Evolutionary conservation across 2,113 vertebrate species (phyloP).

Genomic region (Corapipo altera): DNA sequence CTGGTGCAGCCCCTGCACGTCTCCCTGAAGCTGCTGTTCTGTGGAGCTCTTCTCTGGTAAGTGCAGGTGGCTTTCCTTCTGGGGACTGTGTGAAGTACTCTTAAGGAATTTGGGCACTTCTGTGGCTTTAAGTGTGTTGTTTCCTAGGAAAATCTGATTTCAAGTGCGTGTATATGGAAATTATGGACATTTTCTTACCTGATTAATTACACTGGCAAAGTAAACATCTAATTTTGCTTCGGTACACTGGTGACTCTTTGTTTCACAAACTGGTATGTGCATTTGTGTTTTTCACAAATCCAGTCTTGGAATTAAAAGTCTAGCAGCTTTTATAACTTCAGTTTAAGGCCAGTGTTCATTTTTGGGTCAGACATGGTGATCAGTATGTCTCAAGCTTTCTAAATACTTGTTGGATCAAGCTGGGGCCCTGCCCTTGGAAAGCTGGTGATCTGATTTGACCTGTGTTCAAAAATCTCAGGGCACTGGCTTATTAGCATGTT

Average conservation of each 20-base stretch:
- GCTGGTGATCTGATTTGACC: constrained; percentile 33
- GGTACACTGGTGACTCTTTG: neutral
- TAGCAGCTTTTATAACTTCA: neutral
- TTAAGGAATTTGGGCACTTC: neutral
- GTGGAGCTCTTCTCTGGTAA: neutral
- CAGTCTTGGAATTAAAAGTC: neutral
- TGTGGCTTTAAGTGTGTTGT: neutral
- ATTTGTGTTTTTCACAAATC: neutral
- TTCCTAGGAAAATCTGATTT: neutral
- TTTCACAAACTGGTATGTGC: neutral
- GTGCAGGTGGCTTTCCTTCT: neutral
- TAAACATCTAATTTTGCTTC: neutral
- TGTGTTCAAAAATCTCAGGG: neutral
- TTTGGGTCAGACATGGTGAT: neutral
- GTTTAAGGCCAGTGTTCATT: neutral
- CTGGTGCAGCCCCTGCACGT: accelerated
- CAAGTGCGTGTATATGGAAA: neutral
- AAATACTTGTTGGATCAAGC: neutral
- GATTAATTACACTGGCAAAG: neutral
- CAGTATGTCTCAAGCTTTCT: constrained; percentile 11
- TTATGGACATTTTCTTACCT: neutral
- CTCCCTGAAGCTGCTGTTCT: neutral
- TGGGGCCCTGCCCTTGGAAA: neutral
- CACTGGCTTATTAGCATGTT: neutral
- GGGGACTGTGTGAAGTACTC: neutral